phyloP scores from a whole-genome alignment of 1,140 invertebrate genomes.

The Drosophila triauraria region DNA sequence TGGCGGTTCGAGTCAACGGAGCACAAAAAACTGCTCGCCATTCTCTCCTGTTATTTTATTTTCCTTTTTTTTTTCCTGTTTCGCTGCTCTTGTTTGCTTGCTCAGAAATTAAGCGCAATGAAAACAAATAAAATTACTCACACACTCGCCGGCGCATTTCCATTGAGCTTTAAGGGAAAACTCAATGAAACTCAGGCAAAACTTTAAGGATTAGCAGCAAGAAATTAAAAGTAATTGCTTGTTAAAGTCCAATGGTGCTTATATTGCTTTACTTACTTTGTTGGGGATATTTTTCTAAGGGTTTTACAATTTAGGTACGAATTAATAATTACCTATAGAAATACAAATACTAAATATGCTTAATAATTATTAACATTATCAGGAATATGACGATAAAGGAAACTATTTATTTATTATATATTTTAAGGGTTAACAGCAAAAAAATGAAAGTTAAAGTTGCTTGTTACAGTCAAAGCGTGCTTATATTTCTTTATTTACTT shows the following conservation, averaged over 20 bases:
- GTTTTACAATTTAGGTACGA: not conserved
- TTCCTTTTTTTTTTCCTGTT: not conserved
- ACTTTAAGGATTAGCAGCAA: not conserved
- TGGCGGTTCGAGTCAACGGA: conserved; percentile 38
- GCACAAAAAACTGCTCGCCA: conserved; percentile 28
- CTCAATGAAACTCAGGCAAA: not conserved
- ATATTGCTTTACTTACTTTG: too few relatives aligned
- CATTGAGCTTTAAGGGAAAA: not conserved
- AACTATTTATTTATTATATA: too few relatives aligned
- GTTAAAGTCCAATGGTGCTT: too few relatives aligned
- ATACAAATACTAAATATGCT: too few relatives aligned
- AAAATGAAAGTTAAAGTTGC: too few relatives aligned
- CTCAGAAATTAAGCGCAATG: conserved; percentile 14
- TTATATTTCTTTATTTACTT: too few relatives aligned
- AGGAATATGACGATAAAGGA: too few relatives aligned
- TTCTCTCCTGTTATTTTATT: conserved; percentile 1
- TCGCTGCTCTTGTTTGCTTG: conserved; percentile 19
- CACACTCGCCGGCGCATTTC: not conserved
- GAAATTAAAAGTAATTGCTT: not conserved
- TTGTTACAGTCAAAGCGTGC: too few relatives aligned
- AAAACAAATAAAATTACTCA: conserved; percentile 34
- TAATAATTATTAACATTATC: too few relatives aligned
- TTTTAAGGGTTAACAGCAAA: too few relatives aligned
- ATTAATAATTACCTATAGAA: too few relatives aligned
- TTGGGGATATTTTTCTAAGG: not conserved